Evolutionary conservation across 2,113 vertebrate genomes (phyloP), one percentile per base, ranked within the genome.

Genomic region (Neodontobutis hainanensis): DNA sequence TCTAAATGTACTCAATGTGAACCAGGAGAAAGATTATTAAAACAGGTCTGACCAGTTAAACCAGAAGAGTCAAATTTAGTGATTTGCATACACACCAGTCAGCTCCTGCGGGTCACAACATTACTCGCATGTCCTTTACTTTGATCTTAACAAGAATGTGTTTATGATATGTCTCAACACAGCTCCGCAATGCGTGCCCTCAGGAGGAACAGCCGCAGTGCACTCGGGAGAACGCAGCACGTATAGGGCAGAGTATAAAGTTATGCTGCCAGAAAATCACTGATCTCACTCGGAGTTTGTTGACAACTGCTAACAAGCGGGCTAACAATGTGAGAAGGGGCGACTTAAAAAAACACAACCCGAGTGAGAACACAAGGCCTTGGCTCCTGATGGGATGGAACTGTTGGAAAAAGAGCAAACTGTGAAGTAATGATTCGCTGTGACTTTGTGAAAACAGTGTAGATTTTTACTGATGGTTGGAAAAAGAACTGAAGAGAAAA

Each of bases 91-190:
- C 61, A 19, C 1, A 14, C 36, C 53, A 7, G n/a, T 19, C 38
- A 49, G 42, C 71, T n/a, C n/a, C n/a, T 68, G 14, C 56, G 51
- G 60, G 66, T 7, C 11, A 43, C 38, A 11, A 5, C 4, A 0
- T 74, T 14, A 42, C 61, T 38, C 38, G n/a, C n/a, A 38, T 27
- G 40, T 57, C 52, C 47, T 52, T 63, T 36, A 11, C 61, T 14
- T 38, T 56, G 68, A 64, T 70, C 44, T 4, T 16, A 46, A 63
- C 36, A 60, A 75, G 57, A 65, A 46, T 65, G 35, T 44, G 47
- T 53, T 65, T 36, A 55, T 53, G n/a, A n/a, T 80, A 80, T 64
- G 70, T 75, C 75, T 67, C 40, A 49, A 50, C 42, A 74, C 36
- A 38, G 53, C 53, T 40, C 45, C 16, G 42, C 49, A 66, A 59